Conservation (phyloP, 1,140 invertebrate species). For the Apis laboriosa region DNA sequence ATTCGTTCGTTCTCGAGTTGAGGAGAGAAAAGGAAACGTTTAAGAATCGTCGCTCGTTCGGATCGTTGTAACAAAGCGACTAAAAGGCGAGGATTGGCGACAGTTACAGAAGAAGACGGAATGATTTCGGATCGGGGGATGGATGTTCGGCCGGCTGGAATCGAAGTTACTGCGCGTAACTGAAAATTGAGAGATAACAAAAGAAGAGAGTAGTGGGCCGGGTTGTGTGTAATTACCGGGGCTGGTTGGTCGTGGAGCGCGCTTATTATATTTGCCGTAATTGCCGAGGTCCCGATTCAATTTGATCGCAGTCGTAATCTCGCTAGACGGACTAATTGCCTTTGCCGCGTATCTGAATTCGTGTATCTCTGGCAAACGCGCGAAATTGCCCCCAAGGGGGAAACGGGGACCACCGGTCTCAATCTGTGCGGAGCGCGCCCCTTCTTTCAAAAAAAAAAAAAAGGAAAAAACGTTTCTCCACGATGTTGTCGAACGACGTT, state of each 20-base stretch:
- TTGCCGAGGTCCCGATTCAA: constrained; percentile 50
- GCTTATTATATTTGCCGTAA: constrained; percentile 49
- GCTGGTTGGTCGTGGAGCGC: constrained; percentile 26
- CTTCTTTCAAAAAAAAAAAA: not conserved
- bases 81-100: not conserved
- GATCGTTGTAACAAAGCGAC: no score
- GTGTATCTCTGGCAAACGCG: constrained; percentile 45
- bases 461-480: no score
- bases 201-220: constrained; percentile 25
- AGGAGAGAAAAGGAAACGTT: no score
- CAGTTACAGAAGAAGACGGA: not conserved
- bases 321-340: constrained; percentile 50
- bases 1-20: no score
- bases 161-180: constrained; percentile 23
- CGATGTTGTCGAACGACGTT: not conserved
- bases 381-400: constrained; percentile 28
- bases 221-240: constrained; percentile 37
- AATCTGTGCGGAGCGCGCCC: no score
- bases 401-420: not conserved
- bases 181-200: constrained; percentile 51
- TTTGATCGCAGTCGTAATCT: constrained; percentile 52
- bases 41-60: no score
- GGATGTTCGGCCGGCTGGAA: not conserved
- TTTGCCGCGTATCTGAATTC: constrained; percentile 46
- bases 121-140: no score